phyloP scores from a whole-genome alignment of 2,888 invertebrate genomes.

The Drosophila macrothrix region DNA sequence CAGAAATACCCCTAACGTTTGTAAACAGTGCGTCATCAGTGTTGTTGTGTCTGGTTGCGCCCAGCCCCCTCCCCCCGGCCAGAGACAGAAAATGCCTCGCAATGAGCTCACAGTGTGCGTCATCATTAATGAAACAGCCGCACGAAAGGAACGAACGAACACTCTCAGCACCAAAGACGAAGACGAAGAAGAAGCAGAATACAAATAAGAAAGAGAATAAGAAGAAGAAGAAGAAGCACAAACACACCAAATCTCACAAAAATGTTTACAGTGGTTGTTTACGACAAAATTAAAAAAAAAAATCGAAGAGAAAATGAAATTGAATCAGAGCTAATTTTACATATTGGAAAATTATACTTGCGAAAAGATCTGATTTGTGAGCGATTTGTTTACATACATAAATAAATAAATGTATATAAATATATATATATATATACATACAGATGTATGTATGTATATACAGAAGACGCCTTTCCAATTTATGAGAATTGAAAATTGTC shows the following conservation, averaged over 20 bases:
- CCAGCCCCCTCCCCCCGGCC: background rate
- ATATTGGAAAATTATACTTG: conserved; percentile 8
- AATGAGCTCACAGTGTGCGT: conserved; percentile 75
- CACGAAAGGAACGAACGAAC: conserved; percentile 16
- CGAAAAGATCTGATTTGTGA: background rate
- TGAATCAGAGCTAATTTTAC: background rate
- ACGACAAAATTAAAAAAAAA: background rate
- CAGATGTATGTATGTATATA: background rate
- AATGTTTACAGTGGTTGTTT: conserved; percentile 11
- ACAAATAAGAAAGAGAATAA: background rate
- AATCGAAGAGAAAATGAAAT: conserved; percentile 5
- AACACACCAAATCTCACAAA: conserved; percentile 18
- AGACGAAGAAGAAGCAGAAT: conserved; percentile 27
- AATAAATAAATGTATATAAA: background rate
- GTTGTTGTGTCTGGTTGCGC: conserved; percentile 30
- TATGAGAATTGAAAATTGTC: background rate
- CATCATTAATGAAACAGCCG: conserved; percentile 65
- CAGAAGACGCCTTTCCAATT: background rate
- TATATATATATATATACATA: too few relatives aligned
- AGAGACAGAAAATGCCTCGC: conserved; percentile 36
- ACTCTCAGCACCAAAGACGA: background rate
- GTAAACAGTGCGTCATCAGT: conserved; percentile 67
- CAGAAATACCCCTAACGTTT: conserved; percentile 18
- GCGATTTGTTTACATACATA: background rate
- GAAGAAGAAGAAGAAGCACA: background rate